Conservation (phyloP, 1,140 invertebrate species). For the Drosophila chauvacae region DNA sequence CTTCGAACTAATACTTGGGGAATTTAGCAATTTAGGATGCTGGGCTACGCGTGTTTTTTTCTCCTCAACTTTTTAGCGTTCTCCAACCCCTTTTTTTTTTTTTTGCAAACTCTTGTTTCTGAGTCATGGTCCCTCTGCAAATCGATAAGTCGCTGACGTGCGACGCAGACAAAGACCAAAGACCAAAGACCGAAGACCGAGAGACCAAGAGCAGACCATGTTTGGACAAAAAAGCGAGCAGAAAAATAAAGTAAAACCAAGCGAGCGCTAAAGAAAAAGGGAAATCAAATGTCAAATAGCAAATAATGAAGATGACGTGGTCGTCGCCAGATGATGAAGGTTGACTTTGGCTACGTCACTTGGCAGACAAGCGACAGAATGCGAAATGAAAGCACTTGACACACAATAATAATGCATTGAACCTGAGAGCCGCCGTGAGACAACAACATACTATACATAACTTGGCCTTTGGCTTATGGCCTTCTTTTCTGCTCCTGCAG, state of each 20-base stretch:
- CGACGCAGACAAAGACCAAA: conserved; percentile 57
- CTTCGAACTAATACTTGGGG: not conserved
- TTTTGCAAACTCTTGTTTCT: conserved; percentile 52
- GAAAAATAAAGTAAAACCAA: conserved; percentile 12
- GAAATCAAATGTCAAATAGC: conserved; percentile 80
- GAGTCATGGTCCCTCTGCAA: conserved; percentile 70
- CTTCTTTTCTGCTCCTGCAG: conserved; percentile 16
- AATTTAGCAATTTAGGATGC: conserved; percentile 26
- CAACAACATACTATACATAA: conserved; percentile 57
- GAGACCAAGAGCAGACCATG: conserved; percentile 60
- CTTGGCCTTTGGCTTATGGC: conserved; percentile 68
- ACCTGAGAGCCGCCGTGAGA: conserved; percentile 62
- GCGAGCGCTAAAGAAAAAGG: conserved; percentile 35
- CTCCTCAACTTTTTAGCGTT: conserved; percentile 2
- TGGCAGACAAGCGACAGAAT: conserved; percentile 42
- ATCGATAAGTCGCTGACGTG: conserved; percentile 76
- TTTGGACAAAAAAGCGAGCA: conserved; percentile 48
- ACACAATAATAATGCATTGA: conserved; percentile 75
- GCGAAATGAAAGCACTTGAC: conserved; percentile 71
- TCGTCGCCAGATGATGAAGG: conserved; percentile 60
- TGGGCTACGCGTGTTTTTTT: conserved; percentile 14
- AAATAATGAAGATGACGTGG: conserved; percentile 73
- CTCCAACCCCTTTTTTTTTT: conserved; percentile 17
- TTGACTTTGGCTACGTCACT: conserved; percentile 65
- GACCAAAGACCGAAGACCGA: conserved; percentile 30